Percentiles rank a stretch among this genome's conserved stretches.
These are phyloP conservation scores for Helicorthomorpha holstii DNA, from an alignment of 1,140 invertebrate species.

Conservation along the genomic window DNA sequence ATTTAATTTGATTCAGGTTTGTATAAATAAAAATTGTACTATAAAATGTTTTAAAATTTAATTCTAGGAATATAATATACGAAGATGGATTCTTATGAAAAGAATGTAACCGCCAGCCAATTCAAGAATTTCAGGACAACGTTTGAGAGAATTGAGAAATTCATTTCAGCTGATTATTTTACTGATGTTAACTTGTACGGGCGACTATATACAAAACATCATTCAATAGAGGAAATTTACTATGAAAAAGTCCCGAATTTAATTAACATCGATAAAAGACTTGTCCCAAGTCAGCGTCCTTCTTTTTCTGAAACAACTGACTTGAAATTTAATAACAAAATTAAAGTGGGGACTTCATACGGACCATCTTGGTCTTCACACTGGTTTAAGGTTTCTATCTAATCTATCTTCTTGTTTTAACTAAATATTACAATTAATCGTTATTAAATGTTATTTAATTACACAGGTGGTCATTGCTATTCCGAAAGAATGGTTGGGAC, in stretches of 20 bases:
- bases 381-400: conserved; percentile 27
- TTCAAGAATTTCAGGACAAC: conserved; percentile 21
- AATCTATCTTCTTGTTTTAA: background rate
- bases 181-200: conserved; percentile 28
- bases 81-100: no score
- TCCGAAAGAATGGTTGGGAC: conserved; percentile 19
- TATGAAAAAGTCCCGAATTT: conserved; percentile 4
- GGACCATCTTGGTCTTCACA: conserved; percentile 36
- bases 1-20: no score
- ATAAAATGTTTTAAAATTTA: no score
- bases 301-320: conserved; percentile 20
- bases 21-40: no score
- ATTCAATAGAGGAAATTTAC: conserved; percentile 1
- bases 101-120: background rate
- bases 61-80: no score
- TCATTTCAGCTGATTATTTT: conserved; percentile 29
- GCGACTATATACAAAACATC: conserved; percentile 16
- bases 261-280: conserved; percentile 4
- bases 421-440: background rate
- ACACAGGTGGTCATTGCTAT: conserved; percentile 17
- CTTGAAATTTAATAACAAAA: conserved; percentile 18
- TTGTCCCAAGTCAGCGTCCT: conserved; percentile 13
- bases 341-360: conserved; percentile 26
- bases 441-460: background rate
- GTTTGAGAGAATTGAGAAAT: conserved; percentile 31